Evolutionary conservation across 2,113 vertebrate species (phyloP).

Genomic region (Epinephelus lanceolatus): DNA sequence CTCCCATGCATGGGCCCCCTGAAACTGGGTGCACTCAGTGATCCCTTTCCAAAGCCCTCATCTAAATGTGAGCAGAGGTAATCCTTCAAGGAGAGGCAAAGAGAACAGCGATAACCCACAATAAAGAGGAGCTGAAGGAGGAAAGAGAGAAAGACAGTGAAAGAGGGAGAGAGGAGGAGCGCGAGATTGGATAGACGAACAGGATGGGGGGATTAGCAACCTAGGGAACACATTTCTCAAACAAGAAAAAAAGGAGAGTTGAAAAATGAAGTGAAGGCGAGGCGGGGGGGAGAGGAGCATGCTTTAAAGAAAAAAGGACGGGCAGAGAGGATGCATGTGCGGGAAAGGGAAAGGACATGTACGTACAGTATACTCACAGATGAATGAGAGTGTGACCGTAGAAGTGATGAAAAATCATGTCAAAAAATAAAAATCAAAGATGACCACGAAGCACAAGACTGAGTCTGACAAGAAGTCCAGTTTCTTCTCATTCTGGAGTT

Average conservation of each 20-base stretch:
- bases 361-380: conserved; percentile 75
- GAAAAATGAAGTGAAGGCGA: conserved; percentile 50
- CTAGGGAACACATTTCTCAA: conserved; percentile 67
- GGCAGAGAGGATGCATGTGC: conserved; percentile 26
- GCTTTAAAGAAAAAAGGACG: conserved; percentile 28
- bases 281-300: conserved; percentile 13
- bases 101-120: conserved; percentile 63
- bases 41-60: conserved; percentile 65
- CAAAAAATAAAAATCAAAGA: conserved; percentile 59
- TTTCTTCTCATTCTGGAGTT: conserved; percentile 64
- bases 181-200: conserved; percentile 64
- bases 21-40: conserved; percentile 67
- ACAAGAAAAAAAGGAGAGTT: conserved; percentile 33
- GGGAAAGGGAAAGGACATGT: conserved; percentile 47
- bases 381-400: conserved; percentile 63
- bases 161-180: conserved; percentile 64
- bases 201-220: conserved; percentile 67
- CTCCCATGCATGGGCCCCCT: conserved; percentile 73
- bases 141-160: conserved; percentile 38
- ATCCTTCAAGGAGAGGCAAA: conserved; percentile 73
- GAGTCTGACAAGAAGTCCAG: conserved; percentile 56
- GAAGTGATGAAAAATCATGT: conserved; percentile 66
- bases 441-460: conserved; percentile 13
- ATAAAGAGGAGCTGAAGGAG: conserved; percentile 59
- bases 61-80: conserved; percentile 73